phyloP scores from a whole-genome alignment of 2,888 invertebrate genomes.

The Nipponacmea schrenckii region DNA sequence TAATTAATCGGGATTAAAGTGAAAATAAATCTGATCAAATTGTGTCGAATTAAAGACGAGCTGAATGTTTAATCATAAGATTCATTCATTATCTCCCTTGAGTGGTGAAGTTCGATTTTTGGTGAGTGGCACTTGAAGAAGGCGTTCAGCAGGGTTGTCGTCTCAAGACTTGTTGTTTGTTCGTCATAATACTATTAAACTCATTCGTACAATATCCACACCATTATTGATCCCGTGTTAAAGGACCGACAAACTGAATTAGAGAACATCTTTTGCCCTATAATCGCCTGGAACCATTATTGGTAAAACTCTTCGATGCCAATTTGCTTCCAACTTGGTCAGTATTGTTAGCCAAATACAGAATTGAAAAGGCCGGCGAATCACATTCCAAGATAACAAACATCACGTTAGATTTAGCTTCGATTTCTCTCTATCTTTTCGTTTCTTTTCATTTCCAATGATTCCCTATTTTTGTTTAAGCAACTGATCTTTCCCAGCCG shows the following conservation, averaged over 20 bases:
- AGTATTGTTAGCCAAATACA: constrained; percentile 20
- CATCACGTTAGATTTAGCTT: constrained; percentile 16
- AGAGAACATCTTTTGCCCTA: constrained; percentile 17
- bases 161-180: neutral
- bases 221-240: neutral
- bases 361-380: constrained; percentile 18
- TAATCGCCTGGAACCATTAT: constrained; percentile 17
- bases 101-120: neutral
- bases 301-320: constrained; percentile 13
- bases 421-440: constrained; percentile 19
- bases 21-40: neutral
- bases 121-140: neutral
- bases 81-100: neutral
- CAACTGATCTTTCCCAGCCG: constrained; percentile 20
- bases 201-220: neutral
- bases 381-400: constrained; percentile 19
- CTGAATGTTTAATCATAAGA: neutral
- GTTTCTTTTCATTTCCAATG: constrained; percentile 12
- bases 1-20: neutral
- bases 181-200: neutral
- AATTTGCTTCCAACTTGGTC: constrained; percentile 20
- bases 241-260: constrained; percentile 22
- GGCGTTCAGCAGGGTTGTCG: neutral
- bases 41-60: neutral
- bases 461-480: constrained; percentile 19